Conservation (phyloP, 2,888 invertebrate species). For the Nymphalis c-album region DNA sequence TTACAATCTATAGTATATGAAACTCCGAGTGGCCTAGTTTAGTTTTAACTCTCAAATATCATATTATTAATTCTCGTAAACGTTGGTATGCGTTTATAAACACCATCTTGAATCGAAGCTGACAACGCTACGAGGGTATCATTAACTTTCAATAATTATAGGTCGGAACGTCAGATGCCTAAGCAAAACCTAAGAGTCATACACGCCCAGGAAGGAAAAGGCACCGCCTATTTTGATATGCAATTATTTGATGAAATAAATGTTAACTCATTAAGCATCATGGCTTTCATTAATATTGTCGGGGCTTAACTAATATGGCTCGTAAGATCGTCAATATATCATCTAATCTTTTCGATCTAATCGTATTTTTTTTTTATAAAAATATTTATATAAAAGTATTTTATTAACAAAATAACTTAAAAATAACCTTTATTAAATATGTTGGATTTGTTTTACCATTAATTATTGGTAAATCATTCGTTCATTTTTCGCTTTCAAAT, state of each 20-base stretch:
- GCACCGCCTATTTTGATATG: conserved; percentile 18
- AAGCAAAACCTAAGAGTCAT: conserved; percentile 36
- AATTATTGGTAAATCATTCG: too few relatives aligned
- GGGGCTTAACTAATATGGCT: conserved; percentile 9
- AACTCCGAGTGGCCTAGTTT: neutral
- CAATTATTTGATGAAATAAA: conserved; percentile 19
- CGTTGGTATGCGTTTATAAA: conserved; percentile 15
- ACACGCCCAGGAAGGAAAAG: conserved; percentile 35
- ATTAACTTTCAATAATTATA: conserved; percentile 37
- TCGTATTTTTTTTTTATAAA: too few relatives aligned
- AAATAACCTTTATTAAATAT: too few relatives aligned
- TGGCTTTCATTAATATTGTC: conserved; percentile 14
- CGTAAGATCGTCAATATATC: neutral
- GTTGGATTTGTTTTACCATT: too few relatives aligned
- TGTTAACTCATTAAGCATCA: conserved; percentile 1
- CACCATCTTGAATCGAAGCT: conserved; percentile 18
- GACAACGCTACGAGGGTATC: conserved; percentile 11
- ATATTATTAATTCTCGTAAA: neutral
- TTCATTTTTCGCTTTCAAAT: too few relatives aligned
- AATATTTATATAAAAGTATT: too few relatives aligned
- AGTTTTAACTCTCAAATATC: neutral
- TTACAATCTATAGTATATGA: too few relatives aligned
- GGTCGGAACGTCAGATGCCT: conserved; percentile 27
- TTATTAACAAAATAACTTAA: too few relatives aligned
- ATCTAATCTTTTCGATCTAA: too few relatives aligned